These are phyloP conservation scores for Poecilia picta DNA, from an alignment of 2,797 vertebrate species.

Conservation along the genomic window DNA sequence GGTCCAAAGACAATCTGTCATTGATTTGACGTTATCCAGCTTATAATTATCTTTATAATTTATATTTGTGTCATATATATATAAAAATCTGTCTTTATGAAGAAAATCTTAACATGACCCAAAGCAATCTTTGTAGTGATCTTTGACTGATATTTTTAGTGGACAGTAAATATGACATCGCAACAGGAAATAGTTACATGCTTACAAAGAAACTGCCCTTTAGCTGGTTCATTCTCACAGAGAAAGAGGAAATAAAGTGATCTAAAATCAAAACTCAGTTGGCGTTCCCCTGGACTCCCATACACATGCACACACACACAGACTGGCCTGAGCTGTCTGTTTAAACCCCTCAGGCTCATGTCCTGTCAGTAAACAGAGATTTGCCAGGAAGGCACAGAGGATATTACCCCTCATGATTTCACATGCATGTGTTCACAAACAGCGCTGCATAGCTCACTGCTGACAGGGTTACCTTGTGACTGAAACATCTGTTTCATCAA, in stretches of 20 bases:
- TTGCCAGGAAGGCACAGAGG: slow-evolving; percentile 53
- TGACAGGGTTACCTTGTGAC: slow-evolving; percentile 59
- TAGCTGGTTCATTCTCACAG: background rate
- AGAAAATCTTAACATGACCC: background rate
- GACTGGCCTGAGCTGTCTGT: slow-evolving; percentile 19
- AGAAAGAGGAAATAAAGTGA: slow-evolving; percentile 28
- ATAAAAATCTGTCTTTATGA: background rate
- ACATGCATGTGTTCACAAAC: slow-evolving; percentile 10
- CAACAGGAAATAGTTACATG: background rate
- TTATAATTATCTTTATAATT: background rate
- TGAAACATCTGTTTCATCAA: slow-evolving; percentile 70
- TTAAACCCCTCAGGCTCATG: slow-evolving; percentile 28
- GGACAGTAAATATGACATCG: background rate
- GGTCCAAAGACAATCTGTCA: background rate
- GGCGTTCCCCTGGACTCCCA: slow-evolving; percentile 32
- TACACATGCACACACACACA: background rate
- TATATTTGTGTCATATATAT: background rate
- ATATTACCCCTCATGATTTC: slow-evolving; percentile 41
- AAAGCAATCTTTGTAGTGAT: background rate
- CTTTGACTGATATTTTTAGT: background rate
- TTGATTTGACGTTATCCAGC: background rate
- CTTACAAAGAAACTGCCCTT: background rate
- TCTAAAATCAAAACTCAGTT: slow-evolving; percentile 32
- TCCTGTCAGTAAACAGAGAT: slow-evolving; percentile 53
- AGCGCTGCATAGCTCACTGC: slow-evolving; percentile 32